A percentile compares a stretch with the other conserved stretches of the same genome.
Conservation (phyloP, 1,140 invertebrate species). For the Acromyrmex heyeri region DNA sequence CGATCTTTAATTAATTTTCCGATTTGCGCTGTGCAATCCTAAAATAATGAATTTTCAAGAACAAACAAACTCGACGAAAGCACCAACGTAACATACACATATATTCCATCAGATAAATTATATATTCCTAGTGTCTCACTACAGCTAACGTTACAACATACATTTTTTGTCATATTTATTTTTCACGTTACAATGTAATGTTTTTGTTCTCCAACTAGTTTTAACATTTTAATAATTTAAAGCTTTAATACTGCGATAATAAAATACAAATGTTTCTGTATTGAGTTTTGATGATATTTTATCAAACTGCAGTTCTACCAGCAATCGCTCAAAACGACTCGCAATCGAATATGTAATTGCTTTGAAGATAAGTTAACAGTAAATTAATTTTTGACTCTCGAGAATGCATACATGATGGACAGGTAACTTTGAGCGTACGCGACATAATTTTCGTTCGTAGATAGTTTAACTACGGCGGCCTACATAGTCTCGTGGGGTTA, state of each 20-base stretch:
- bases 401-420: constrained; percentile 26
- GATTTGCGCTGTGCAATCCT: constrained; percentile 22
- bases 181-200: background rate
- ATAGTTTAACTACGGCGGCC: constrained; percentile 69
- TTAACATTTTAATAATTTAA: background rate
- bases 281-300: background rate
- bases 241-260: background rate
- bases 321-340: background rate
- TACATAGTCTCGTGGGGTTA: constrained; percentile 65
- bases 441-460: constrained; percentile 66
- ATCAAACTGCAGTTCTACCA: background rate
- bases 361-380: constrained; percentile 8
- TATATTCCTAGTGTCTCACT: background rate
- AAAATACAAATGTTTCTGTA: background rate
- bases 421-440: constrained; percentile 50
- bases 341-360: background rate
- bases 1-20: constrained; percentile 65
- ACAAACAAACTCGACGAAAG: background rate
- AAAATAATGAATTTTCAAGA: constrained; percentile 19
- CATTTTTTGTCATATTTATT: background rate
- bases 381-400: constrained; percentile 27
- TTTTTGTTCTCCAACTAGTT: background rate
- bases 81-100: background rate
- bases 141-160: background rate
- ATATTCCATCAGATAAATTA: background rate